Evolutionary conservation across 1,140 invertebrate species (phyloP), one percentile per base, ranked within the genome.

Genomic region (Heliconius nattereri): DNA sequence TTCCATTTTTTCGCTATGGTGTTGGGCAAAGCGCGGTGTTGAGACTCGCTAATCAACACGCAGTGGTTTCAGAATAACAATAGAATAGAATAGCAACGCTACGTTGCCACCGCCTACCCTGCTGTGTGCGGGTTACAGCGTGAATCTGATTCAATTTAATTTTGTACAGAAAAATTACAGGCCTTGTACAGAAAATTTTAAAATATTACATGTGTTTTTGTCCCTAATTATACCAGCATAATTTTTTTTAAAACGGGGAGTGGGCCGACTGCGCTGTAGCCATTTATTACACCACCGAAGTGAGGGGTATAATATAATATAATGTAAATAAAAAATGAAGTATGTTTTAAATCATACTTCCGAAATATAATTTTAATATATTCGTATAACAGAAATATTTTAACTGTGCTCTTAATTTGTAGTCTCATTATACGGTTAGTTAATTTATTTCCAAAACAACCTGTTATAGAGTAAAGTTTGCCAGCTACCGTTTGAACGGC

Each of bases 401-500:
- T 72, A 37, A 72, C 6, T 72, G 35, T n/a, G 71, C 7, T 72
- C 26, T 8, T 66, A 9, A 66, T 66, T 66, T 29, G 23, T 66
- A 66, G 60, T 26, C 60, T 29, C 60, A 66, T 66, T 66, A 66
- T 26, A 66, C 23, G 26, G 60, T 66, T 66, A 66, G 60, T 66
- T 29, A 66, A 66, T 66, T 29, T 66, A 66, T 66, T 66, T 66
- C 26, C 60, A 66, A 57, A 66, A 66, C 26, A 66, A n/a, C 60
- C 29, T 29, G 60, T 66, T 29, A 66, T 66, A 66, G 60, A 29
- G 60, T 66, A 57, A 66, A 66, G 60, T 13, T 66, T 66, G 60
- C 23, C 60, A 66, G 74, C 75, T 81, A 75, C 52, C 29, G 73
- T 75, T 75, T 75, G 57, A 75, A 52, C 45, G 73, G 73, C 45